Conservation (phyloP, 2,797 vertebrate species). For the Poeciliopsis presidionis region DNA sequence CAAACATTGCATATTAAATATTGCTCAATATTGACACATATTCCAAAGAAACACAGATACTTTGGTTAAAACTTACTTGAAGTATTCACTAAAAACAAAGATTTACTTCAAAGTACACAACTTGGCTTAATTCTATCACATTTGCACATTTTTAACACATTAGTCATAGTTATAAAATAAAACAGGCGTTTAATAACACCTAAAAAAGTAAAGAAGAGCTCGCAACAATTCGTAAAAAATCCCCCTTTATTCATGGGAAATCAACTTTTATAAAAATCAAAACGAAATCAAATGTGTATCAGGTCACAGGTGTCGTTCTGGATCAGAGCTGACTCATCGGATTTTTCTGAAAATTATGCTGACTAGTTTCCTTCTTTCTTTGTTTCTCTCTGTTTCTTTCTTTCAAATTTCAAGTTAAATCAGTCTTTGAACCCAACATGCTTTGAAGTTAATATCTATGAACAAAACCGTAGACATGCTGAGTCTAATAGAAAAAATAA, state of each 20-base stretch:
- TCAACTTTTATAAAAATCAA: neutral
- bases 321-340: conserved; percentile 36
- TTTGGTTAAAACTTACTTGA: too few relatives aligned
- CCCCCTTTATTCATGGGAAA: neutral
- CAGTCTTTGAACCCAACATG: conserved; percentile 1
- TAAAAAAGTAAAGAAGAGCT: neutral
- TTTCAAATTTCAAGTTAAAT: neutral
- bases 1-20: neutral
- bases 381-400: too few relatives aligned
- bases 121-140: neutral
- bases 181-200: too few relatives aligned
- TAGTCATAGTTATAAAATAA: too few relatives aligned
- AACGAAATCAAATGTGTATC: neutral
- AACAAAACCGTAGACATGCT: neutral
- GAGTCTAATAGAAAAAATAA: conserved; percentile 18
- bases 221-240: neutral
- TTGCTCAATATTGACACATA: neutral
- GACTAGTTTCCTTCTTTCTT: conserved; percentile 12
- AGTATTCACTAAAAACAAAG: too few relatives aligned
- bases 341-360: conserved; percentile 22
- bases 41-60: neutral
- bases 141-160: too few relatives aligned
- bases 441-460: neutral
- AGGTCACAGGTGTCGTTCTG: conserved; percentile 1
- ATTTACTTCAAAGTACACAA: too few relatives aligned